Percentiles rank a stretch among this genome's conserved stretches.
phyloP scores from a whole-genome alignment of 2,113 vertebrate species.

The Mormoops blainvillei region DNA sequence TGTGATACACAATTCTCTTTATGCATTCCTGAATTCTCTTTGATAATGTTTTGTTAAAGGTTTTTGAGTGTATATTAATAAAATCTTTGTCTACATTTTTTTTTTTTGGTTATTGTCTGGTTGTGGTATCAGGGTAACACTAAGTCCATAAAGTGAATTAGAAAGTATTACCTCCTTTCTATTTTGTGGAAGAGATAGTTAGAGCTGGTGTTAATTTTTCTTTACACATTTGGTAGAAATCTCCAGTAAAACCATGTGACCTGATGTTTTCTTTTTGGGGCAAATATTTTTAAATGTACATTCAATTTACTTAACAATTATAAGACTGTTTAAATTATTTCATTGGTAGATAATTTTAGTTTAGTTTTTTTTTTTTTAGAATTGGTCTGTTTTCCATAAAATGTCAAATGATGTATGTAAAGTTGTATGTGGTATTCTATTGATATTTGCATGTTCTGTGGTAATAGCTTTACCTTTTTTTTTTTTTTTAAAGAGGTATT shows the following conservation, averaged over 20 bases:
- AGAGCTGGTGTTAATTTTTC: background rate
- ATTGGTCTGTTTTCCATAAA: background rate
- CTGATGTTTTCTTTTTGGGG: background rate
- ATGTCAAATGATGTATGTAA: background rate
- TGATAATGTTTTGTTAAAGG: background rate
- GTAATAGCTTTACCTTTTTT: too few species aligned
- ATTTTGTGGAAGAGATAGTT: background rate
- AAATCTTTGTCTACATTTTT: background rate
- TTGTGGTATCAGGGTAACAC: background rate
- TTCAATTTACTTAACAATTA: background rate
- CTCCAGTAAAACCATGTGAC: background rate
- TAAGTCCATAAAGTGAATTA: background rate
- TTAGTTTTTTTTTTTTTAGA: background rate
- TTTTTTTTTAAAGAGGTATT: background rate
- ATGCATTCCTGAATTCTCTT: background rate
- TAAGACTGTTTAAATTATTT: background rate
- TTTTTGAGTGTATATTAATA: background rate
- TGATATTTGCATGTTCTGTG: background rate
- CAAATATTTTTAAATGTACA: background rate
- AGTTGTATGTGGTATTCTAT: background rate
- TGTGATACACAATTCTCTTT: background rate
- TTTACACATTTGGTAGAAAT: background rate
- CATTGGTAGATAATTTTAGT: background rate
- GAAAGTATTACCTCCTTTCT: background rate
- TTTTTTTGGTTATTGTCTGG: background rate